These are phyloP conservation scores for Eristalinus aeneus DNA, from an alignment of 2,888 invertebrate species.

Conservation along the genomic window DNA sequence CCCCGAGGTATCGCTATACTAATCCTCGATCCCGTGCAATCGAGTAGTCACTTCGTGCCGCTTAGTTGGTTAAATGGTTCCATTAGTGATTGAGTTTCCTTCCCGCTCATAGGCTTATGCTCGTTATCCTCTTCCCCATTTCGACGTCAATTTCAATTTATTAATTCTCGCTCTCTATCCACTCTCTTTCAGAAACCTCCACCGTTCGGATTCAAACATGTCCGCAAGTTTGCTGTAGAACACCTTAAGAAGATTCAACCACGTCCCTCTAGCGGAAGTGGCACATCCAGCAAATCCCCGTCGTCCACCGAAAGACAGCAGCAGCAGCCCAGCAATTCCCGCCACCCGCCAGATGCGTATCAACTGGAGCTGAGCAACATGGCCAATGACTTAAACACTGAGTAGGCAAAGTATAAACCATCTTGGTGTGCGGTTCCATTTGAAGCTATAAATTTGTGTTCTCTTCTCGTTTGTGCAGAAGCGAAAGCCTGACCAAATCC, in stretches of 20 bases:
- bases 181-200: conserved; percentile 48
- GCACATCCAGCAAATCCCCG: conserved; percentile 27
- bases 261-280: conserved; percentile 51
- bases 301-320: not conserved
- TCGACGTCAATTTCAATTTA: not conserved
- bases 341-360: conserved; percentile 69
- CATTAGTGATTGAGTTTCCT: not conserved
- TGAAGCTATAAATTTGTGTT: not conserved
- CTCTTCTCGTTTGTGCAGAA: conserved; percentile 70
- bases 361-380: conserved; percentile 72
- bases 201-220: conserved; percentile 73
- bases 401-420: conserved; percentile 74
- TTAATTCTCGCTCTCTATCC: not conserved
- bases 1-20: conserved; percentile 30
- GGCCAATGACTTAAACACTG: conserved; percentile 74
- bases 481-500: conserved; percentile 74
- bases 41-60: not conserved
- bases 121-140: not conserved
- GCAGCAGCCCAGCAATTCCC: conserved; percentile 30
- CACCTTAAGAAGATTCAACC: conserved; percentile 73
- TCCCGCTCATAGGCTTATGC: not conserved
- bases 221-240: conserved; percentile 74
- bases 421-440: conserved; percentile 28
- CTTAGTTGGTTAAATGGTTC: not conserved
- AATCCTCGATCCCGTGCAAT: not conserved